Conservation (phyloP, 2,113 vertebrate species). For the Spilogale gracilis region DNA sequence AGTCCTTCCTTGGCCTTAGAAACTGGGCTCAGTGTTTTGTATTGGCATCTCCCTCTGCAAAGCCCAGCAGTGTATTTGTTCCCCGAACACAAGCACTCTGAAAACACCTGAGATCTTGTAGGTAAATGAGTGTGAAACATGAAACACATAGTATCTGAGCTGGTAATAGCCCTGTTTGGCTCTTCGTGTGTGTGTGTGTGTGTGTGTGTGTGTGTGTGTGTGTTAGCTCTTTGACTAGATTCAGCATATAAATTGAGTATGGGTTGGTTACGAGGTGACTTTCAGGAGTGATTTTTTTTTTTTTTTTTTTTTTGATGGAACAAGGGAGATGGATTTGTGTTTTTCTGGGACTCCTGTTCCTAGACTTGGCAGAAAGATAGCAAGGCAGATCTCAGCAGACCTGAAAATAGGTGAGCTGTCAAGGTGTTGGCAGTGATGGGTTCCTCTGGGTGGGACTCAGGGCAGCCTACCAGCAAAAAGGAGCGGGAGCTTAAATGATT, state of each 20-base stretch:
- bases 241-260: not conserved
- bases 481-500: constrained; percentile 81
- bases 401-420: constrained; percentile 33
- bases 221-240: not conserved
- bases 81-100: not conserved
- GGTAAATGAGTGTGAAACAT: not conserved
- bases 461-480: constrained; percentile 74
- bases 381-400: constrained; percentile 19
- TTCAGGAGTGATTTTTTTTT: constrained; percentile 19
- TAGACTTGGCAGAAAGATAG: constrained; percentile 46
- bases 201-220: not conserved
- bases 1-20: not conserved
- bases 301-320: constrained; percentile 30
- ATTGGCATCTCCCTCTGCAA: not conserved
- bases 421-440: constrained; percentile 54
- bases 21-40: not conserved
- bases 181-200: not conserved
- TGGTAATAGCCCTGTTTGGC: not conserved
- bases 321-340: not conserved
- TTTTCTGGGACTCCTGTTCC: constrained; percentile 59
- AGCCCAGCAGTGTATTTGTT: not conserved
- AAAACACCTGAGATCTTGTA: not conserved
- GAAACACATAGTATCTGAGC: not conserved
- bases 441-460: constrained; percentile 67
- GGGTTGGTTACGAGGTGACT: not conserved